A percentile compares a stretch with the other conserved stretches of the same genome.
Evolutionary conservation across 2,888 invertebrate species (phyloP).

Genomic region (Melitaea athalia): DNA sequence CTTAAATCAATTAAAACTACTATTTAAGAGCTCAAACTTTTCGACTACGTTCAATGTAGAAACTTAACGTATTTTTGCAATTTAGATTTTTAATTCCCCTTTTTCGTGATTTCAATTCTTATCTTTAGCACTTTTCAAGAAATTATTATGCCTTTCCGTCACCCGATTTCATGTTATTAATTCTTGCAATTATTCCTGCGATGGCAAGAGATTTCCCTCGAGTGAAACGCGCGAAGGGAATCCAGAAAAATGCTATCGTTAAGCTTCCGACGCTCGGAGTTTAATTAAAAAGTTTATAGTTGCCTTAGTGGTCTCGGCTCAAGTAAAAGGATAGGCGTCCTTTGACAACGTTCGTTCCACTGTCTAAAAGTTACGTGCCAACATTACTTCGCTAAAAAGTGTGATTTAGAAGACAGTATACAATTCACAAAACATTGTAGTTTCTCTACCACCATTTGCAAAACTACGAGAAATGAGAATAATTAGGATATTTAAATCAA

Average conservation of each 20-base stretch:
- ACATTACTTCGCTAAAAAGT: constrained; percentile 13
- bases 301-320: constrained; percentile 45
- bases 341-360: constrained; percentile 29
- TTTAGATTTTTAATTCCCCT: constrained; percentile 19
- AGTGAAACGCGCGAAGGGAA: constrained; percentile 62
- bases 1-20: constrained; percentile 69
- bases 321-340: constrained; percentile 30
- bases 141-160: constrained; percentile 45
- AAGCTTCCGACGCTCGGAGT: constrained; percentile 60
- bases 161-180: constrained; percentile 71
- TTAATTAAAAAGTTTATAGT: constrained; percentile 78
- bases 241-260: constrained; percentile 76
- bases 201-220: constrained; percentile 69
- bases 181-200: constrained; percentile 71
- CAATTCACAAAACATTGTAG: neutral
- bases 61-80: constrained; percentile 44
- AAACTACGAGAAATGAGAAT: no score
- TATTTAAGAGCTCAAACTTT: constrained; percentile 41
- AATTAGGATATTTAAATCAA: no score
- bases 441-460: no score
- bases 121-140: constrained; percentile 18
- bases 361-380: constrained; percentile 15
- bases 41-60: constrained; percentile 45
- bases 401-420: neutral
- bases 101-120: constrained; percentile 13